Base-by-base conservation (phyloP, 2,797 vertebrate genomes). In the Gambelia wislizenii region DNA sequence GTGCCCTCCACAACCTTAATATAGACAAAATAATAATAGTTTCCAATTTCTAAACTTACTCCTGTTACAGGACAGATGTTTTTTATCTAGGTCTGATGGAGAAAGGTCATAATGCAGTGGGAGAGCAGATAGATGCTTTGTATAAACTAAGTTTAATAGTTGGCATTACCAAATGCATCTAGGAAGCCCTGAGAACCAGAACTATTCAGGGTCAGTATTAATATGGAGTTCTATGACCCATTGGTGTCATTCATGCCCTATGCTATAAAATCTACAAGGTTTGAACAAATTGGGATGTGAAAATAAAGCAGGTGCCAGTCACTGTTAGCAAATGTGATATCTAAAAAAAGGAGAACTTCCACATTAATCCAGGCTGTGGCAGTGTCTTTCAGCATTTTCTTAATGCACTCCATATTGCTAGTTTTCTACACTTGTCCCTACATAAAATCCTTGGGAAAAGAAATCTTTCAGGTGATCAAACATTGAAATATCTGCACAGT, bases 331-430 rank as follows among this genome's bases (percentile, higher is more conserved):
- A 54, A 39, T n/a, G 14, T 16, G 20, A 76, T 82, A 72, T 9
- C 0, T 9, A 78, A 47, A 16, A 61, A 84, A 42, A 90, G 76
- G 47, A 93, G 92, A 95, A 91, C 82, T 96, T 95, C 93, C 94
- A 87, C 44, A 87, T 81, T 33, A 83, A 93, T 72, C 95, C 96
- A 94, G 95, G 90, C 91, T 9, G 92, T 92, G 96, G 95, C 96
- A 94, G 91, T 95, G 87, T 94, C 89, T 95, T 95, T 94, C 96
- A 96, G 95, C 83, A 12, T 94, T 94, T 95, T 90, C 84, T 92
- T 83, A 77, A 44, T 91, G 83, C 67, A 39, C 20, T 54, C 20
- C 59, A 91, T 83, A 82, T 42, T 89, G 33, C 84, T n/a, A 10
- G n/a, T 78, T 81, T 59, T 56, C 76, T 69, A 10, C n/a, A 1